Evolutionary conservation across 2,888 invertebrate species (phyloP).

Genomic region (Isotomurus palustris): DNA sequence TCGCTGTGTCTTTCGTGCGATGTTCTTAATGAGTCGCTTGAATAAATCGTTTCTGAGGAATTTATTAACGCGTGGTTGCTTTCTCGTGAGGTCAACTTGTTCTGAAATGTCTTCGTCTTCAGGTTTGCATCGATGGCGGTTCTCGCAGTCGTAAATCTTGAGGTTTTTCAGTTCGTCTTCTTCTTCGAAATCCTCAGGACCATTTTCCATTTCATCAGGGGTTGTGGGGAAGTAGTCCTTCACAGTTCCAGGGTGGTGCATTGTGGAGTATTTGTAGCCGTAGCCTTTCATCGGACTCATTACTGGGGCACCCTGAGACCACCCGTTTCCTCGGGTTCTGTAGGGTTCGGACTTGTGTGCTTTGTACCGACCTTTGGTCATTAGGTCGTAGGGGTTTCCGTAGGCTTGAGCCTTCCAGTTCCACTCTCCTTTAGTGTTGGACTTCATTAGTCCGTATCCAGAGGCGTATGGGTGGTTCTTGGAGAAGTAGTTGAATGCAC

Average conservation of each 20-base stretch:
- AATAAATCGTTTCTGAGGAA: neutral
- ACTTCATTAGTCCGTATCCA: too few relatives aligned
- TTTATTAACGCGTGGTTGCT: neutral
- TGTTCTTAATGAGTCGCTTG: neutral
- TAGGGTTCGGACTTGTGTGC: neutral
- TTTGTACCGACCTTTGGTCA: neutral
- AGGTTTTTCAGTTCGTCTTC: too few relatives aligned
- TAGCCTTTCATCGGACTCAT: neutral
- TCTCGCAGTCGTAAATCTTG: neutral
- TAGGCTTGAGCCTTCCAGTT: neutral
- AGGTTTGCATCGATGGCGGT: neutral
- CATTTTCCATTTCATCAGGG: neutral
- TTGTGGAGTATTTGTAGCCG: neutral
- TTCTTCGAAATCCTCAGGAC: neutral
- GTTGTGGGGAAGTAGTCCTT: neutral
- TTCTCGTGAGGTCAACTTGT: neutral
- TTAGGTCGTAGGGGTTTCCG: conserved; percentile 3
- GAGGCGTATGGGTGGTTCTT: too few relatives aligned
- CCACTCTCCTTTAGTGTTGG: too few relatives aligned
- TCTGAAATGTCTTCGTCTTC: neutral
- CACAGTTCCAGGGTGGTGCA: neutral
- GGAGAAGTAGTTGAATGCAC: too few relatives aligned
- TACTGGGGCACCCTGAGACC: neutral
- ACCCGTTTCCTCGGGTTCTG: neutral
- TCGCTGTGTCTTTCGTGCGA: neutral